Percentiles rank a stretch among this genome's conserved stretches.
These are phyloP conservation scores for Subanguina moxae DNA, from an alignment of 1,140 invertebrate genomes.

Conservation along the genomic window DNA sequence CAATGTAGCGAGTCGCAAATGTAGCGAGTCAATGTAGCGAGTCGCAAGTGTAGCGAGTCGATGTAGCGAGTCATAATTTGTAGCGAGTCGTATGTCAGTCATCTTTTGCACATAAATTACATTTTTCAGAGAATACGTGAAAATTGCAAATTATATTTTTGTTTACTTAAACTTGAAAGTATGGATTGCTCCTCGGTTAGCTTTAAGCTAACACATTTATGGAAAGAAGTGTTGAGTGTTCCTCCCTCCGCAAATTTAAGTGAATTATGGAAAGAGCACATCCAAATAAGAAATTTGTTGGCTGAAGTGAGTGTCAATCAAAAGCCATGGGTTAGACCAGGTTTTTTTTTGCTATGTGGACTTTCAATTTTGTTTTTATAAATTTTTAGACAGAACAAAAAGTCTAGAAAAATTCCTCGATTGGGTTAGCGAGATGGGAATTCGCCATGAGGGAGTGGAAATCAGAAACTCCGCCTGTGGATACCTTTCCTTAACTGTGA, in stretches of 20 bases:
- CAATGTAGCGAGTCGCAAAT: too few relatives aligned
- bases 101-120: neutral
- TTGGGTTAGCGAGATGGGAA: slow-evolving; percentile 18
- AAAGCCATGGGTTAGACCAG: neutral
- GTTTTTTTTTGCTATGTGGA: neutral
- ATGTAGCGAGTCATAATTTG: too few relatives aligned
- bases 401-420: slow-evolving; percentile 21
- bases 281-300: slow-evolving; percentile 24
- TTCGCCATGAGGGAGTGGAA: slow-evolving; percentile 23
- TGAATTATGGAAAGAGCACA: slow-evolving; percentile 39
- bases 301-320: neutral
- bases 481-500: slow-evolving; percentile 18
- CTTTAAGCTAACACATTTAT: slow-evolving; percentile 23
- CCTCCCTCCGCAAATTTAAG: slow-evolving; percentile 25
- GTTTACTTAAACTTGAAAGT: too few relatives aligned
- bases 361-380: neutral
- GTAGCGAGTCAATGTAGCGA: too few relatives aligned
- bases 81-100: too few relatives aligned
- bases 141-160: neutral
- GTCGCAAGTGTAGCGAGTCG: too few relatives aligned
- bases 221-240: slow-evolving; percentile 20
- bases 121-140: neutral
- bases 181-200: slow-evolving; percentile 12
- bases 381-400: slow-evolving; percentile 26
- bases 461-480: slow-evolving; percentile 16